phyloP scores from a whole-genome alignment of 2,888 invertebrate species.

The Nymphalis c-album region DNA sequence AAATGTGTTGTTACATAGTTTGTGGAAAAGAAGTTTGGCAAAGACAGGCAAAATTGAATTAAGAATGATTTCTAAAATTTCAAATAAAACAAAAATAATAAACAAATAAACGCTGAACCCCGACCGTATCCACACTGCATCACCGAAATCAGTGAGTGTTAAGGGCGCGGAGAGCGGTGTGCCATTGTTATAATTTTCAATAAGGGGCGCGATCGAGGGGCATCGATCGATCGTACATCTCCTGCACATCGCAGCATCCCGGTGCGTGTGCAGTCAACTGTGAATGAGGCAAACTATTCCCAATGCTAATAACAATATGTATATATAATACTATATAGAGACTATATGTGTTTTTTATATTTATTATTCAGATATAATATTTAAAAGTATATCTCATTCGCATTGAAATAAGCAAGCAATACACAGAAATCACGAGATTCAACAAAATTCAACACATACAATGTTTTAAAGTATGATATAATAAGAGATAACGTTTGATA shows the following conservation, averaged over 20 bases:
- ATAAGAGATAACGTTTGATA: too few species aligned
- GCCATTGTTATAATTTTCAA: conserved; percentile 82
- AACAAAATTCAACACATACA: too few species aligned
- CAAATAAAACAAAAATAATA: not conserved
- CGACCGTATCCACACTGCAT: conserved; percentile 65
- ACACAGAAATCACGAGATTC: too few species aligned
- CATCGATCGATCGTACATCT: conserved; percentile 72
- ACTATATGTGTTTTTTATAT: not conserved
- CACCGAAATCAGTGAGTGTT: conserved; percentile 80
- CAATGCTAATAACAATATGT: conserved; percentile 11
- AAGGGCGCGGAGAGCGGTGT: conserved; percentile 72
- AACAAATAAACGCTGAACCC: conserved; percentile 14
- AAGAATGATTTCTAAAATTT: not conserved
- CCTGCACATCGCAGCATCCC: conserved; percentile 49
- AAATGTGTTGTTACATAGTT: too few species aligned
- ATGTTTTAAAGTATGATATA: too few species aligned
- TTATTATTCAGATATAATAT: too few species aligned
- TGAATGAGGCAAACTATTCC: conserved; percentile 54
- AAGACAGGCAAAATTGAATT: not conserved
- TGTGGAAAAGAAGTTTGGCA: too few species aligned
- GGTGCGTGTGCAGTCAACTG: conserved; percentile 73
- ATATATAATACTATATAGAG: not conserved
- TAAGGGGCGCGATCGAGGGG: conserved; percentile 81
- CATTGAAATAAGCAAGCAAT: too few species aligned
- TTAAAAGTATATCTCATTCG: too few species aligned